Percentiles rank a stretch among this genome's conserved stretches.
Evolutionary conservation across 1,140 invertebrate species (phyloP).

Genomic region (Harlomillsia oculata): DNA sequence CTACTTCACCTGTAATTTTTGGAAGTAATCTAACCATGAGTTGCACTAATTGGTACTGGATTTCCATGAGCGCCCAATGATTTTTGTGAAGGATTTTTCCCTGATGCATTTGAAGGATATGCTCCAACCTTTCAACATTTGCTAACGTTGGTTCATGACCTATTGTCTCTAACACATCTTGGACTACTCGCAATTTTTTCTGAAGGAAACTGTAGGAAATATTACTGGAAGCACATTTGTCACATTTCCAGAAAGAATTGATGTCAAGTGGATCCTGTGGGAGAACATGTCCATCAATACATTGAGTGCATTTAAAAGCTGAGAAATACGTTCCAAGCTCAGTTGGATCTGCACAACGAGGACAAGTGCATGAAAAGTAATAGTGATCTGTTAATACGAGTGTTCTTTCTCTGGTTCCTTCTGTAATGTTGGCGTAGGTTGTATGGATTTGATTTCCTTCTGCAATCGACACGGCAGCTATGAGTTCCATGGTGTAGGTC

Average conservation of each 20-base stretch:
- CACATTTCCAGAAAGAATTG: constrained; percentile 34
- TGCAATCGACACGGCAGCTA: constrained; percentile 1
- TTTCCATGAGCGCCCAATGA: constrained; percentile 63
- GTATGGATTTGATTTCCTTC: constrained; percentile 18
- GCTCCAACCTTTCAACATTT: constrained; percentile 32
- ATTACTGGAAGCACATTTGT: constrained; percentile 4
- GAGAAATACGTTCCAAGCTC: constrained; percentile 64
- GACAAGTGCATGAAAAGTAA: constrained; percentile 63
- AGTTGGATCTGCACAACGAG: constrained; percentile 59
- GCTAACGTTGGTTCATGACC: constrained; percentile 3
- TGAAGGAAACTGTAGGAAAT: background rate
- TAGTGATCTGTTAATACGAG: constrained; percentile 62
- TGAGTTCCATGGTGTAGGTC: constrained; percentile 16
- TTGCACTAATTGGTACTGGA: constrained; percentile 56
- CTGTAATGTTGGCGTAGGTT: constrained; percentile 18
- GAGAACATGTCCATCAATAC: constrained; percentile 42
- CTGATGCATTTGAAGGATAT: constrained; percentile 50
- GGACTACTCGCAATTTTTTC: constrained; percentile 3
- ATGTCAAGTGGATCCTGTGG: constrained; percentile 42
- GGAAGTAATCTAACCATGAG: constrained; percentile 10
- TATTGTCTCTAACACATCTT: constrained; percentile 8
- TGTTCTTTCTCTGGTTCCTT: constrained; percentile 54
- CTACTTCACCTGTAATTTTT: background rate
- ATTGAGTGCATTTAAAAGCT: constrained; percentile 54
- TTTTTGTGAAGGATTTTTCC: constrained; percentile 51